A percentile compares a stretch with the other conserved stretches of the same genome.
phyloP scores from a whole-genome alignment of 2,888 invertebrate genomes.

The Lagria hirta region DNA sequence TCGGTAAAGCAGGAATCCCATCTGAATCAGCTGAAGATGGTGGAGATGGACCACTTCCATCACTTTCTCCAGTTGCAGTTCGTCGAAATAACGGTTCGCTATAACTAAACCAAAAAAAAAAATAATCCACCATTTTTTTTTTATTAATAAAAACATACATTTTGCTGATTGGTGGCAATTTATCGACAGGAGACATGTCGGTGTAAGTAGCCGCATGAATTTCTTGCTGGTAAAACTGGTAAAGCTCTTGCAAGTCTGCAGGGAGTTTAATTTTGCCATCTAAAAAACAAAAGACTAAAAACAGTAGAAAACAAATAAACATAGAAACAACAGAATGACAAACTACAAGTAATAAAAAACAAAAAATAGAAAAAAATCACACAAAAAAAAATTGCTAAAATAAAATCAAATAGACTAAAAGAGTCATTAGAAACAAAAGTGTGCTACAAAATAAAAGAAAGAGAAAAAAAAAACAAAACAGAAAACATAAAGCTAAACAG shows the following conservation, averaged over 20 bases:
- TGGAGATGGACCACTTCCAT: constrained; percentile 44
- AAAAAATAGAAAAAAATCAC: too few species aligned
- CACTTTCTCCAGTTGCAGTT: constrained; percentile 41
- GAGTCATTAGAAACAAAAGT: too few species aligned
- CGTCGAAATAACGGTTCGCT: constrained; percentile 50
- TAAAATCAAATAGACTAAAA: too few species aligned
- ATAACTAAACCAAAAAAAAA: constrained; percentile 37
- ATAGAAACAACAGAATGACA: constrained; percentile 29
- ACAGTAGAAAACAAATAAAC: too few species aligned
- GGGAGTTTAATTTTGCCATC: constrained; percentile 72
- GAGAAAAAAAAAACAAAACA: too few species aligned
- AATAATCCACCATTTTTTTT: too few species aligned
- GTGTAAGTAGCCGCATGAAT: constrained; percentile 80
- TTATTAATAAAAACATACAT: too few species aligned
- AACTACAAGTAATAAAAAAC: too few species aligned
- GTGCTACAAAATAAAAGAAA: too few species aligned
- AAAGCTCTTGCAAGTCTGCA: constrained; percentile 76
- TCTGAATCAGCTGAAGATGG: constrained; percentile 51
- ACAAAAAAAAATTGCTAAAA: too few species aligned
- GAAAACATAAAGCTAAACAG: too few species aligned
- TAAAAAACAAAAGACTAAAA: constrained; percentile 41
- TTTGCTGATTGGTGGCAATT: constrained; percentile 65
- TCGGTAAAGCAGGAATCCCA: constrained; percentile 40
- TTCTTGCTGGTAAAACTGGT: constrained; percentile 82
- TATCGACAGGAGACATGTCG: constrained; percentile 62